phyloP scores from a whole-genome alignment of 64 coral and sea anemone species.

The Dendrophyllia cribrosa region DNA sequence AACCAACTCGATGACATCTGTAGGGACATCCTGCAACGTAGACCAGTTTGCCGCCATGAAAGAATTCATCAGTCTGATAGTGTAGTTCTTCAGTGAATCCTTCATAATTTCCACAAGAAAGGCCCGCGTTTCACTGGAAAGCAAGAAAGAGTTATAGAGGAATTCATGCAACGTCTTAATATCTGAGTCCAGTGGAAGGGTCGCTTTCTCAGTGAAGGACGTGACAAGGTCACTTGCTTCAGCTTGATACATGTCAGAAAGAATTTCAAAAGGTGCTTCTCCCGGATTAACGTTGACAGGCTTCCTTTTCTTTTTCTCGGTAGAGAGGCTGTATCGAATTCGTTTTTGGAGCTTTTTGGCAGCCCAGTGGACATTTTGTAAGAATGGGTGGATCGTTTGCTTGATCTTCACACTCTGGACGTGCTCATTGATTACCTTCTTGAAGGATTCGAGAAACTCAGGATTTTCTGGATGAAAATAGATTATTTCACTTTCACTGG shows the following conservation, averaged over 20 bases:
- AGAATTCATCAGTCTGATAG: background rate
- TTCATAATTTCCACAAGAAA: background rate
- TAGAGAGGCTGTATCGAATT: background rate
- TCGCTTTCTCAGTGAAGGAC: background rate
- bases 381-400: constrained; percentile 12
- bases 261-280: background rate
- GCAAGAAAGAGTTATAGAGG: background rate
- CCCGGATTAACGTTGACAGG: background rate
- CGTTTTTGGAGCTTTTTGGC: background rate
- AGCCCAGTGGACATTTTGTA: background rate
- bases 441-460: background rate
- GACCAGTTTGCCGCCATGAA: background rate
- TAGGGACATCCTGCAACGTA: background rate
- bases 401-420: constrained; percentile 9
- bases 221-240: background rate
- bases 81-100: background rate
- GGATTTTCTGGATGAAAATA: constrained; percentile 12
- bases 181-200: background rate
- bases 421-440: background rate
- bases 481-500: constrained; percentile 45
- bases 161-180: background rate
- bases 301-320: background rate
- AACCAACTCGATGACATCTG: background rate
- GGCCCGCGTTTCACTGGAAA: background rate
- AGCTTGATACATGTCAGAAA: background rate